Evolutionary conservation across 2,113 vertebrate genomes (phyloP), one percentile per base, ranked within the genome.

Genomic region (Strix uralensis): DNA sequence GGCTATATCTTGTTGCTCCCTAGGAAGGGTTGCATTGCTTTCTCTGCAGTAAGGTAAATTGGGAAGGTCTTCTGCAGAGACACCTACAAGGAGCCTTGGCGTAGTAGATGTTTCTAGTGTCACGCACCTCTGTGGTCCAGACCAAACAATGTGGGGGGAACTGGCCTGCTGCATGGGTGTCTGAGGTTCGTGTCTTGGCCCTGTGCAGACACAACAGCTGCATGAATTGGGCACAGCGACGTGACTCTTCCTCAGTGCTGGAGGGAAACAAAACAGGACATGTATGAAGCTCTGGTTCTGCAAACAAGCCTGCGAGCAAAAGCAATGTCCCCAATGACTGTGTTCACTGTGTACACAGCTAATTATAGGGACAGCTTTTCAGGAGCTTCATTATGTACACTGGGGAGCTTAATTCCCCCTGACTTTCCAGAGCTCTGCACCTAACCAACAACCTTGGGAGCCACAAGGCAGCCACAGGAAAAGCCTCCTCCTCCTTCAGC

Each of bases 321-420:
- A 95, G 77, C 69, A 86, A 16, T 49, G 67, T n/a, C 82, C 80
- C 57, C 1, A 3, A 55, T 85, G 91, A 81, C 84, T 42, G 10
- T 58, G 40, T 92, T 89, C 0, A 0, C 74, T 82, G 63, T 95
- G 83, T 93, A 70, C 82, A 83, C 40, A 88, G 92, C 84, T 97
- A 97, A 97, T 97, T 96, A 96, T 91, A 96, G 91, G 58, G 47
- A 69, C 54, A 92, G 54, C 70, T 95, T 94, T 96, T 93, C 80
- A 96, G 87, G 94, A 96, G 69, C 40, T 96, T 94, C 71, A 19
- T 65, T 95, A 61, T 87, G 70, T 93, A 89, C 85, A 52, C 2
- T 67, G 77, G 32, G 66, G 72, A 92, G 21, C 89, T 94, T 89
- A 93, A 86, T 89, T 91, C 73, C 73, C 67, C 79, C 80, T 75